phyloP scores from a whole-genome alignment of 2,113 vertebrate genomes.

The Aplodontia rufa region DNA sequence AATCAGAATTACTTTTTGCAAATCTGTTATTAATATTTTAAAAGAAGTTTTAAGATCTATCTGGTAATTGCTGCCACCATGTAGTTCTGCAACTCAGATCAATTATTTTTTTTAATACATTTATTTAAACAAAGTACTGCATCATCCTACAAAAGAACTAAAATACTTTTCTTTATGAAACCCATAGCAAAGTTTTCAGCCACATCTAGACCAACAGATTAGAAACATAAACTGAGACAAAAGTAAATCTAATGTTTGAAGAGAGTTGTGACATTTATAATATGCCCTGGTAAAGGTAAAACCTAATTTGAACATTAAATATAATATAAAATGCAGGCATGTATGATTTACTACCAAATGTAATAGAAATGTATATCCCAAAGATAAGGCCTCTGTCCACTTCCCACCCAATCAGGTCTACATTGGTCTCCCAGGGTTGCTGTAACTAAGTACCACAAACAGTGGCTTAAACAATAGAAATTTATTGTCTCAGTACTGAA shows the following conservation, averaged over 20 bases:
- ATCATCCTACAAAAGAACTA: neutral
- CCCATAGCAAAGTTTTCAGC: neutral
- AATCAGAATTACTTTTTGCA: neutral
- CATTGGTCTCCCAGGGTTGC: neutral
- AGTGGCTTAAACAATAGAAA: neutral
- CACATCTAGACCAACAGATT: neutral
- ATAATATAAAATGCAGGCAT: neutral
- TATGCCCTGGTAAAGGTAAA: neutral
- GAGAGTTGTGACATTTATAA: neutral
- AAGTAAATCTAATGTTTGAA: neutral
- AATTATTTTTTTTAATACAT: constrained; percentile 10
- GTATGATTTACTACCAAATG: neutral
- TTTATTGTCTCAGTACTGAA: neutral
- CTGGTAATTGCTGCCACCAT: neutral
- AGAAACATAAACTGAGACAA: neutral
- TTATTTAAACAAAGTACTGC: neutral
- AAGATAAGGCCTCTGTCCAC: neutral
- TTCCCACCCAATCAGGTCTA: neutral
- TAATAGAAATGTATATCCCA: constrained; percentile 6
- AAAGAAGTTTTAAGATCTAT: neutral
- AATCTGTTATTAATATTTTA: neutral
- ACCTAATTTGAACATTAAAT: neutral
- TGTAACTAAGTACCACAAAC: neutral
- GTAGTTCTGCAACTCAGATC: neutral
- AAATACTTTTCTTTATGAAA: neutral